phyloP scores from a whole-genome alignment of 2,113 vertebrate genomes.

The Ursus arctos region DNA sequence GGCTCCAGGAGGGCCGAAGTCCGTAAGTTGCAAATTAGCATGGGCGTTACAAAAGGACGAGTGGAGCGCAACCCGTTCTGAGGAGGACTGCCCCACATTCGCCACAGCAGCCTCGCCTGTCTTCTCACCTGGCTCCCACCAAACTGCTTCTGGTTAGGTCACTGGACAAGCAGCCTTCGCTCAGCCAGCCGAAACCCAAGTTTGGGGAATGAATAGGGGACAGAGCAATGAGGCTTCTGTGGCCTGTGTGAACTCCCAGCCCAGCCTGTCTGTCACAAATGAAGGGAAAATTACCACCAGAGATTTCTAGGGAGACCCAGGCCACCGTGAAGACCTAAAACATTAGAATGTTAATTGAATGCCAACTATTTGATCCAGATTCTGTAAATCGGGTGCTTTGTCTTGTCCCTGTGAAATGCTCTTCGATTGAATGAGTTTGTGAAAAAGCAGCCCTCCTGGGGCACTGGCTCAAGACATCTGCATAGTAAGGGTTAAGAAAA shows the following conservation, averaged over 20 bases:
- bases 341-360: neutral
- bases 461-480: neutral
- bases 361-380: neutral
- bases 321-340: neutral
- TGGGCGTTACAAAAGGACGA: neutral
- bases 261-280: neutral
- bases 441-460: neutral
- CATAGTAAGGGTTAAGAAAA: neutral
- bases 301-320: neutral
- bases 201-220: neutral
- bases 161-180: rapidly evolving
- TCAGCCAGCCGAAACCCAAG: neutral
- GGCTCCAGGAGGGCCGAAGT: neutral
- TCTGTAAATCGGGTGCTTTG: neutral
- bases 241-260: neutral
- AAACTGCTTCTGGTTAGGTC: neutral
- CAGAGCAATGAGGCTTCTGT: neutral
- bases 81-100: neutral
- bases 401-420: neutral
- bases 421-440: neutral
- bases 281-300: neutral
- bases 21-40: neutral
- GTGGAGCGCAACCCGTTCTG: neutral
- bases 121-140: neutral
- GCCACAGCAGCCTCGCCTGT: rapidly evolving